These are phyloP conservation scores for Poeciliopsis turneri DNA, from an alignment of 2,797 vertebrate species.

Conservation along the genomic window DNA sequence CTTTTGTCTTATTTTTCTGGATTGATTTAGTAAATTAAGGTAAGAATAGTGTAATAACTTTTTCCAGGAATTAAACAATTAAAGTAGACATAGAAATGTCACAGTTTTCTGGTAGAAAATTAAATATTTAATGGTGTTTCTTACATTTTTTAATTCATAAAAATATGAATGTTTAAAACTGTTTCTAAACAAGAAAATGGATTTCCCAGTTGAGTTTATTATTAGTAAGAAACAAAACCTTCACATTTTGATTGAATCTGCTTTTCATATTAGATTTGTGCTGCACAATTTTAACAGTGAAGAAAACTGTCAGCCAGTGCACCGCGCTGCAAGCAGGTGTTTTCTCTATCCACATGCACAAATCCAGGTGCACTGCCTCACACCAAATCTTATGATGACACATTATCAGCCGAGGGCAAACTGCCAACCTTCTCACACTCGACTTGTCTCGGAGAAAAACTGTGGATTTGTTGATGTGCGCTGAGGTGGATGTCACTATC, in stretches of 20 bases:
- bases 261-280: background rate
- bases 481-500: constrained; percentile 45
- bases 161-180: background rate
- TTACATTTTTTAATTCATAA: background rate
- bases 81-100: background rate
- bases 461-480: constrained; percentile 56
- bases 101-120: no score
- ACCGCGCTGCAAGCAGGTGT: constrained; percentile 31
- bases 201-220: background rate
- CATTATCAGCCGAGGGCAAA: constrained; percentile 62
- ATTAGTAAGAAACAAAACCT: background rate
- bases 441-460: constrained; percentile 59
- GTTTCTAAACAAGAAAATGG: background rate
- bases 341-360: constrained; percentile 18
- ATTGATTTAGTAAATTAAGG: background rate
- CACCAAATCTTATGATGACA: constrained; percentile 55
- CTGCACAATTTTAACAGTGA: background rate
- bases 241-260: background rate
- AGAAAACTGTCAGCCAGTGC: background rate
- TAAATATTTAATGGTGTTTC: background rate
- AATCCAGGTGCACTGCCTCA: constrained; percentile 45
- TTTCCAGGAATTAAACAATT: background rate
- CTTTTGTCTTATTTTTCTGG: background rate
- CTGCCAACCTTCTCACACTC: constrained; percentile 57
- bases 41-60: background rate